These are phyloP conservation scores for Apodemia duryi DNA, from an alignment of 2,888 invertebrate species.

Conservation along the genomic window DNA sequence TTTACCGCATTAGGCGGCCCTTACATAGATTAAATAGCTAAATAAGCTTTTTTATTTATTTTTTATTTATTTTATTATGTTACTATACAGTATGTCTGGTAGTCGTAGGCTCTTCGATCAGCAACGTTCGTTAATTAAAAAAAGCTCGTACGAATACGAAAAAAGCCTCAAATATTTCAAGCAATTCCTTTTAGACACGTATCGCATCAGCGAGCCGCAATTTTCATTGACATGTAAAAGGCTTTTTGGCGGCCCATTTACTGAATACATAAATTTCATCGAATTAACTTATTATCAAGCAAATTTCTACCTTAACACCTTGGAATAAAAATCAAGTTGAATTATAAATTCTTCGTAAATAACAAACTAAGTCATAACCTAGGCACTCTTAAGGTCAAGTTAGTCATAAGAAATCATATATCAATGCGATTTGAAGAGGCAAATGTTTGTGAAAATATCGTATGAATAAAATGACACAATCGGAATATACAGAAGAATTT, in stretches of 20 bases:
- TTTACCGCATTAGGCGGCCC: too few species aligned
- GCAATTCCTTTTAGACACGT: conserved; percentile 30
- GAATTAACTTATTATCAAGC: conserved; percentile 17
- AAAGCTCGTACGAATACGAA: conserved; percentile 4
- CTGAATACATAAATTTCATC: conserved; percentile 28
- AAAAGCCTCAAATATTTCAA: conserved; percentile 17
- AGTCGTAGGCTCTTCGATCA: background rate
- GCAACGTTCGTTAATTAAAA: background rate
- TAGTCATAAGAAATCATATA: conserved; percentile 10
- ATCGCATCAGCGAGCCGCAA: conserved; percentile 18
- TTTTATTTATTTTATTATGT: too few species aligned
- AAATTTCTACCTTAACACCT: background rate
- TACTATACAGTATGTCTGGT: background rate
- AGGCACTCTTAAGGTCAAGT: conserved; percentile 11
- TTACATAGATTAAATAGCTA: too few species aligned
- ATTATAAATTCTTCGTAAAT: background rate
- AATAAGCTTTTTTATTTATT: too few species aligned
- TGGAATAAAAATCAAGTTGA: background rate
- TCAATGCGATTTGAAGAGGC: conserved; percentile 5
- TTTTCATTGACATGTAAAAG: conserved; percentile 29
- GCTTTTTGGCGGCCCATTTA: conserved; percentile 32
- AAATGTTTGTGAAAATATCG: conserved; percentile 10
- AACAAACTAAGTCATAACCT: conserved; percentile 8
- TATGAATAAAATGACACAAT: conserved; percentile 6
- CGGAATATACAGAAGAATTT: background rate